phyloP scores from a whole-genome alignment of 2,888 invertebrate genomes.

The Stenotaenia linearis region DNA sequence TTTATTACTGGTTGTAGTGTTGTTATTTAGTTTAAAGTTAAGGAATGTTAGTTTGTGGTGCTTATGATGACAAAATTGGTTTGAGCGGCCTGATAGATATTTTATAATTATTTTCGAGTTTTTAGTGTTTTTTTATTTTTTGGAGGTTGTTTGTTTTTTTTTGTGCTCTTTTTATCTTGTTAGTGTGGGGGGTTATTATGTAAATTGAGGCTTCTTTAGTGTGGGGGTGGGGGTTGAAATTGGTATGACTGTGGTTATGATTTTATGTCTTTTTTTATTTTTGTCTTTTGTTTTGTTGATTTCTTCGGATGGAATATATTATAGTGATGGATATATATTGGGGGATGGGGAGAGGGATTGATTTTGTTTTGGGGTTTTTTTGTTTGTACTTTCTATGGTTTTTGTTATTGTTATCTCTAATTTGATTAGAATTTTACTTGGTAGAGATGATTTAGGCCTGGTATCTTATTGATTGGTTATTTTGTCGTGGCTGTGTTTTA shows the following conservation, averaged over 20 bases:
- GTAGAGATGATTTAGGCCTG: slow-evolving; percentile 67
- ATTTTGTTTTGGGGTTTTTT: slow-evolving; percentile 60
- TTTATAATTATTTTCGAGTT: neutral
- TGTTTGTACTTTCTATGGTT: slow-evolving; percentile 63
- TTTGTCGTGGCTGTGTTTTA: too few relatives aligned
- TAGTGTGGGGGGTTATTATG: slow-evolving; percentile 51
- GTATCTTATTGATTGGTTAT: slow-evolving; percentile 66
- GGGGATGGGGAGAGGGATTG: slow-evolving; percentile 57
- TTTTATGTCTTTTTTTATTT: too few relatives aligned
- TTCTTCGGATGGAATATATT: slow-evolving; percentile 61
- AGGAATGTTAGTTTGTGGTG: slow-evolving; percentile 63
- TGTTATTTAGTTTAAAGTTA: slow-evolving; percentile 63
- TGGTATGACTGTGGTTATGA: slow-evolving; percentile 56
- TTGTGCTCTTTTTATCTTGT: slow-evolving; percentile 52
- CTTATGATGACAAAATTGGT: too few relatives aligned
- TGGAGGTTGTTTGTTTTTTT: slow-evolving; percentile 55
- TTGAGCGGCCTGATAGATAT: slow-evolving; percentile 54
- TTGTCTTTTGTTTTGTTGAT: slow-evolving; percentile 61
- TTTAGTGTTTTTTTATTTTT: slow-evolving; percentile 40
- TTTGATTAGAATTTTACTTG: slow-evolving; percentile 64
- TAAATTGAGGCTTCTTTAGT: slow-evolving; percentile 56
- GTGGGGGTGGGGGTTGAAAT: slow-evolving; percentile 52
- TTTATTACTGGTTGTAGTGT: slow-evolving; percentile 51
- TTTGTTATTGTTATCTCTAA: slow-evolving; percentile 63
- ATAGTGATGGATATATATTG: slow-evolving; percentile 60